Percentiles rank a stretch among this genome's conserved stretches.
These are phyloP conservation scores for Catotricha subobsoleta DNA, from an alignment of 2,888 invertebrate genomes.

Conservation along the genomic window DNA sequence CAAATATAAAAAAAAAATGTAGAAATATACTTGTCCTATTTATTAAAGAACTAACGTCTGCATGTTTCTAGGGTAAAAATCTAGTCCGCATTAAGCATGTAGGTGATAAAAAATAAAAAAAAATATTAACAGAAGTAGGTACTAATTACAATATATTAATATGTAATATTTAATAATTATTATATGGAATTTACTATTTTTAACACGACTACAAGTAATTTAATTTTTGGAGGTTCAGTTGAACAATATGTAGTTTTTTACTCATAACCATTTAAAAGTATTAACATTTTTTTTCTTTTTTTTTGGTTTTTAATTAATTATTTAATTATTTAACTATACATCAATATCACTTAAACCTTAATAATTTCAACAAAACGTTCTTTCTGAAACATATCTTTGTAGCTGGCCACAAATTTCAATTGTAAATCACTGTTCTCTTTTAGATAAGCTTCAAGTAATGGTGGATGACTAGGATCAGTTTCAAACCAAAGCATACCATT, in stretches of 20 bases:
- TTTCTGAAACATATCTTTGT: conserved; percentile 35
- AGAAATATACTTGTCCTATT: too few species aligned
- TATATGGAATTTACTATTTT: too few species aligned
- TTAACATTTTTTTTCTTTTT: not conserved
- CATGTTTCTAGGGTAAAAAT: too few species aligned
- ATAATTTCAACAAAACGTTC: conserved; percentile 39
- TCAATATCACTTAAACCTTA: conserved; percentile 19
- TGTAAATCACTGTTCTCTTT: conserved; percentile 22
- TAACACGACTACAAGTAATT: too few species aligned
- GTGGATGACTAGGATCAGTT: conserved; percentile 37
- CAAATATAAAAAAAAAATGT: too few species aligned
- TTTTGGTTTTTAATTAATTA: not conserved
- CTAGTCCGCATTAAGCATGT: too few species aligned
- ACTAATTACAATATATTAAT: too few species aligned
- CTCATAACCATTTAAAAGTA: not conserved
- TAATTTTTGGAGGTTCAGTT: too few species aligned
- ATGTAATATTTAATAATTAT: too few species aligned
- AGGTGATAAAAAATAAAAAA: too few species aligned
- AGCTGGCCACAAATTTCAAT: conserved; percentile 27
- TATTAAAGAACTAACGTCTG: too few species aligned
- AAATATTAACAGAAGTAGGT: too few species aligned
- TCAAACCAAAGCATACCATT: conserved; percentile 38
- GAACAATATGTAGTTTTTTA: not conserved
- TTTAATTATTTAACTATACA: not conserved
- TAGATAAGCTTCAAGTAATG: conserved; percentile 30